A percentile compares a stretch with the other conserved stretches of the same genome.
Conservation (phyloP, 35 echinoderm and acorn worm genomes). For the Strongylocentrotus purpuratus region DNA sequence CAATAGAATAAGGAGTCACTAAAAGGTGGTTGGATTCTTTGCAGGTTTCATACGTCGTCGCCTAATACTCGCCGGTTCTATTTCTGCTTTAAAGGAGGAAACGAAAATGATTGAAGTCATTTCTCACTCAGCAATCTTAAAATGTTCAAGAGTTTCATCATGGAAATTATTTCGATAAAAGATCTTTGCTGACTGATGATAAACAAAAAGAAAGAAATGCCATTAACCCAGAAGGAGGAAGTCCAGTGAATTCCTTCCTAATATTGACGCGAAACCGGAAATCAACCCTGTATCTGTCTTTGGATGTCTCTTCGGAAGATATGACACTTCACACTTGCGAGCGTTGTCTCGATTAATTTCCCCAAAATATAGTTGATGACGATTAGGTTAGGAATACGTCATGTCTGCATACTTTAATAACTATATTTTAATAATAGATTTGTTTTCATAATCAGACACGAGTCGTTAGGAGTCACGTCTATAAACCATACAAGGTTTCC, state of each 20-base stretch:
- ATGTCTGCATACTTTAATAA: not conserved
- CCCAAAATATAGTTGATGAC: not conserved
- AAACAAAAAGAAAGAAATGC: not conserved
- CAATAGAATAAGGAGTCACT: not conserved
- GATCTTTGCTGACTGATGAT: conserved; percentile 1
- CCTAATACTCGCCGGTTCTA: not conserved
- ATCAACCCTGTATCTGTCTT: not conserved
- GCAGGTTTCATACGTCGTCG: not conserved
- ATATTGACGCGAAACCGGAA: not conserved
- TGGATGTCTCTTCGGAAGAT: not conserved
- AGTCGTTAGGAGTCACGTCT: not conserved
- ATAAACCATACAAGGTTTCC: not conserved
- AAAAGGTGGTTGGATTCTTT: not conserved
- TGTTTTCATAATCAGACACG: not conserved
- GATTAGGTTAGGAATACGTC: not conserved
- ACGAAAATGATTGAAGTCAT: conserved; percentile 12
- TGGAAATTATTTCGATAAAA: not conserved
- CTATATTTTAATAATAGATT: not conserved
- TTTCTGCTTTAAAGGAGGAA: conserved; percentile 17
- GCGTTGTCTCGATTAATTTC: not conserved
- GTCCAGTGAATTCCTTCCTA: conserved; percentile 9
- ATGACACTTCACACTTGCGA: not conserved
- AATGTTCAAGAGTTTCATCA: not conserved
- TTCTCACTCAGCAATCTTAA: conserved; percentile 17
- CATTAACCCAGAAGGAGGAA: not conserved